Base-by-base conservation (phyloP, 2,797 vertebrate species). In the Acipenser oxyrinchus region DNA sequence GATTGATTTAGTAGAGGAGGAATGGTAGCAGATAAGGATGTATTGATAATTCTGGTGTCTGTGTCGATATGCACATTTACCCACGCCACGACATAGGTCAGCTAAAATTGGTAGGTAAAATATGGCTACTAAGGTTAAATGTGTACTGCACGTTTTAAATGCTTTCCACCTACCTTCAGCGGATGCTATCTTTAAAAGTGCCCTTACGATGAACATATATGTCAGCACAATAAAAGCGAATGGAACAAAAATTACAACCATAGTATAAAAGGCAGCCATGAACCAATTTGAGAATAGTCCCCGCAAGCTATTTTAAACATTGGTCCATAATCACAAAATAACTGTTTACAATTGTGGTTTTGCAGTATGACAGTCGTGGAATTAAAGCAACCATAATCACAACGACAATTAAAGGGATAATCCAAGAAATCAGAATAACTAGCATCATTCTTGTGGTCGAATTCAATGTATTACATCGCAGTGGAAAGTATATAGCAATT, bases 31-130 rank as follows among this genome's bases (percentile, higher is more conserved):
- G 69, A 67, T 61, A 71, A 12, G 2, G 69, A 67, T 13, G 69
- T 71, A 49, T 71, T 71, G 8, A 71, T 60, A 60, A 71, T 71
- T n/a, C 69, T 59, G 9, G 69, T 71, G 62, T 71, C 69, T 11
- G 69, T 71, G 66, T 71, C 69, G 57, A 71, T 67, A 55, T 71
- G 60, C 13, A 67, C 66, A n/a, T 63, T 71, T 10, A 50, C 60
- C 69, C 69, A 71, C n/a, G 69, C 69, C 7, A 71, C 60, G 4
- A 67, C 13, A 49, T 71, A 71, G 8, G 61, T 71, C n/a, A 2
- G 67, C 61, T 9, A 49, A 48, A 18, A 71, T 48, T 4, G 69
- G 69, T 18, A 64, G 8, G 48, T 67, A 71, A 61, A 60, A 71
- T 23, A 71, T 23, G n/a, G 61, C 57, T 12, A 71, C 69, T 23